Evolutionary conservation across 2,797 vertebrate genomes (phyloP), one percentile per base, ranked within the genome.

Genomic region (Ctenosaura bakeri): DNA sequence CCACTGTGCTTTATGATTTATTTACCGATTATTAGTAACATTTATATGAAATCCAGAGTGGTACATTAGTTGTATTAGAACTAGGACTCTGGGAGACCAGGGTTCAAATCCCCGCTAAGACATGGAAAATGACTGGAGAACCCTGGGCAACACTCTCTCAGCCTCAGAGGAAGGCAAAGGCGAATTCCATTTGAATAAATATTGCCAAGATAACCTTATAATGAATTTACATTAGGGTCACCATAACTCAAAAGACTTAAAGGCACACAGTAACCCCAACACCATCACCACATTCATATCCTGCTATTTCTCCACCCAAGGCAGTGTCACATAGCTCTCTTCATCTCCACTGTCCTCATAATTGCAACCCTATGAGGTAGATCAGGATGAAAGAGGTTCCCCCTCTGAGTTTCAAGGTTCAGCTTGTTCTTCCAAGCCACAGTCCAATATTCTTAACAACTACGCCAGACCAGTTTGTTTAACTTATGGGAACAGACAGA

Each of bases 401-500:
- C 69, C 69, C 69, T 29, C 32, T 16, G 16, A n/a, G 38, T 77
- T 77, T 9, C n/a, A 77, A 42, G 38, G 73, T 26, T 77, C 38
- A 42, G 12, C 24, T 26, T 26, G 20, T 46, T 29, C 26, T 50
- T 10, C 12, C 24, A 78, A 78, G 42, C 22, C 76, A 10, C 35
- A 50, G 76, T 22, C 42, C 24, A 46, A 78, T 78, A 46, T 8
- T 78, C 76, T 32, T 50, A 78, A 26, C 76, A 24, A 78, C 22
- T 50, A 50, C 9, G 50, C 22, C 42, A 78, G 12, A 46, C 8
- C 16, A 8, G 76, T 84, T 86, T 62, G 94, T 95, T 95, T 92
- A 91, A 91, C 87, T 93, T 16, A 88, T 2, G 66, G 94, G 91
- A 96, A 94, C 73, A 88, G 96, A 95, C 90, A 95, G 93, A 82